Evolutionary conservation across 1,140 invertebrate genomes (phyloP).

Genomic region (Neocloeon triangulifer): DNA sequence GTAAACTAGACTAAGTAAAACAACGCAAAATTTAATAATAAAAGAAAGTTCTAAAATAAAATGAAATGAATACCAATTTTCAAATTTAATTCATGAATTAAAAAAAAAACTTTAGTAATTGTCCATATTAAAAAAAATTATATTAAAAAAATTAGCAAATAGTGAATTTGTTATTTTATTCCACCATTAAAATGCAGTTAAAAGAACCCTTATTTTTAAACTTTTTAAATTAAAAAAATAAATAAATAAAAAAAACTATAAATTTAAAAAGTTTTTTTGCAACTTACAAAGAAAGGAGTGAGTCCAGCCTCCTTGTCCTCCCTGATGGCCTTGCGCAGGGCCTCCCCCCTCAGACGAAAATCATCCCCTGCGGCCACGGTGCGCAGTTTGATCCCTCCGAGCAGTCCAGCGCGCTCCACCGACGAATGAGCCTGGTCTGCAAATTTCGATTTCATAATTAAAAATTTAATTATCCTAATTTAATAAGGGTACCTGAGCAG

Average conservation of each 20-base stretch:
- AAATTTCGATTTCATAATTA: not conserved
- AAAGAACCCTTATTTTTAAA: no score
- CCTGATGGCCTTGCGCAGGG: conserved; percentile 55
- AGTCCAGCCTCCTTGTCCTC: conserved; percentile 60
- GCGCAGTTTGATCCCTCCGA: conserved; percentile 70
- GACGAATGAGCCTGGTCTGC: conserved; percentile 81
- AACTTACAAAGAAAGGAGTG: conserved; percentile 68
- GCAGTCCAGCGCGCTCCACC: conserved; percentile 73
- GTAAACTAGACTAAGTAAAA: no score
- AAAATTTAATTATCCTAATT: not conserved
- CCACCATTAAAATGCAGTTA: no score
- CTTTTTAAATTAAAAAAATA: conserved; percentile 1
- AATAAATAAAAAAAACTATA: conserved; percentile 10
- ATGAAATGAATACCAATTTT: no score
- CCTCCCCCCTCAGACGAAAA: conserved; percentile 54
- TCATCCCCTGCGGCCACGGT: conserved; percentile 57
- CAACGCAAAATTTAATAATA: no score
- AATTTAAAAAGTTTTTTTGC: conserved; percentile 1
- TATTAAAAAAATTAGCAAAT: no score
- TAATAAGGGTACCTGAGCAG: conserved; percentile 29
- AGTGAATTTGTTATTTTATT: no score
- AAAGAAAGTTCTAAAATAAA: no score
- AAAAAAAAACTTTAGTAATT: no score
- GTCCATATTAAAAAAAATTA: no score
- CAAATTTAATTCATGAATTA: no score